These are phyloP conservation scores for Lepidocyrtoides sp. DNA, from an alignment of 2,888 invertebrate species.

Conservation along the genomic window DNA sequence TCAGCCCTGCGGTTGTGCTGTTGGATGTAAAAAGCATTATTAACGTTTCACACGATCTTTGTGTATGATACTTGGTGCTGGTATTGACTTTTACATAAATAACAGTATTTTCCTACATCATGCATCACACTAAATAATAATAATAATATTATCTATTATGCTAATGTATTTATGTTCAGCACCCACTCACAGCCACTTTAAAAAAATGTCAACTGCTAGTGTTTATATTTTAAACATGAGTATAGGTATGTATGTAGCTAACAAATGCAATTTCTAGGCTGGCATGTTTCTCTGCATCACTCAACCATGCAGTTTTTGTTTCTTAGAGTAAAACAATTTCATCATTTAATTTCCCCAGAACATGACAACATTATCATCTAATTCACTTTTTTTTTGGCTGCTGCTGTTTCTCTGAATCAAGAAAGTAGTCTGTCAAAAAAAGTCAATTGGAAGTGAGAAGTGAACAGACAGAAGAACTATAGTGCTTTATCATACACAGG, in stretches of 20 bases:
- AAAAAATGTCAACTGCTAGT: not conserved
- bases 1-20: slow-evolving; percentile 9
- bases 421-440: not conserved
- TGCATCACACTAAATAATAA: not conserved
- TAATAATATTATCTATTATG: slow-evolving; percentile 36
- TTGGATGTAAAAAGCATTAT: slow-evolving; percentile 10
- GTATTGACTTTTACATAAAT: not conserved
- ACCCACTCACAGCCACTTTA: not conserved
- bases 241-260: no score
- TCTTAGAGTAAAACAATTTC: slow-evolving; percentile 25
- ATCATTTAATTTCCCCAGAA: slow-evolving; percentile 29
- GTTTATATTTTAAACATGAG: no score
- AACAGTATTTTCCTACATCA: not conserved
- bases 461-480: not conserved
- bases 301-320: no score
- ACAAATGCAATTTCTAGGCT: slow-evolving; percentile 2
- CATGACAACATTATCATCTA: slow-evolving; percentile 30
- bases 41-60: slow-evolving; percentile 49
- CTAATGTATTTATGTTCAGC: not conserved
- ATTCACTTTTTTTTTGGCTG: not conserved
- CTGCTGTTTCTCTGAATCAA: slow-evolving; percentile 17
- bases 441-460: not conserved
- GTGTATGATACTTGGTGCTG: not conserved
- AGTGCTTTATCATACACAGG: not conserved
- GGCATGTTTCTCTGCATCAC: not conserved